Evolutionary conservation across 1,140 invertebrate genomes (phyloP).

Genomic region (Lepidotrigona ventralis): DNA sequence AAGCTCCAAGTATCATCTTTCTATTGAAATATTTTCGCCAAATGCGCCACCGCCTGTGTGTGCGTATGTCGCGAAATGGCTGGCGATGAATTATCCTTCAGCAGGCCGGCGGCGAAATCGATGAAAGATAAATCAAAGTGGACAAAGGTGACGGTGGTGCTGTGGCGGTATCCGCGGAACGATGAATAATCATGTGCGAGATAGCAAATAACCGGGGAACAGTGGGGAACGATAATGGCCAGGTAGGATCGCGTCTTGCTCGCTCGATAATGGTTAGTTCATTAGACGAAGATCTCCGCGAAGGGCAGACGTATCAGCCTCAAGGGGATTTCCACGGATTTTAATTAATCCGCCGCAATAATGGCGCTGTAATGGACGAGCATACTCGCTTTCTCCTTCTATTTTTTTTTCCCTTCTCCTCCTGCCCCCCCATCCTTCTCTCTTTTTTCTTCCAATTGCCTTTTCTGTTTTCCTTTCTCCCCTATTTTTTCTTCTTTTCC

Average conservation of each 20-base stretch:
- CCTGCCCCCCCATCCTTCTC: not conserved
- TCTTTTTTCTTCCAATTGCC: not conserved
- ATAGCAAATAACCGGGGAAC: slow-evolving; percentile 45
- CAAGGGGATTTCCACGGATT: slow-evolving; percentile 35
- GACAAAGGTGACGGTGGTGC: slow-evolving; percentile 31
- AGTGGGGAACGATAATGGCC: slow-evolving; percentile 43
- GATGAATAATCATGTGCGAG: slow-evolving; percentile 57
- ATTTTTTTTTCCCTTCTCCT: not conserved
- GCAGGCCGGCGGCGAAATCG: slow-evolving; percentile 13
- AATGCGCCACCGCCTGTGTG: no score
- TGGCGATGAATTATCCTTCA: not conserved
- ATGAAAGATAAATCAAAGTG: slow-evolving; percentile 52
- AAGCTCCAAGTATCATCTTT: no score
- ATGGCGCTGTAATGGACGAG: slow-evolving; percentile 15
- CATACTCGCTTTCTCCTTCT: not conserved
- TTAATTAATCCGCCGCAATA: slow-evolving; percentile 37
- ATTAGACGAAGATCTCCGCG: slow-evolving; percentile 45
- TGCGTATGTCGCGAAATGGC: not conserved
- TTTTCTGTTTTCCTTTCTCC: not conserved
- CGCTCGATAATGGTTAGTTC: slow-evolving; percentile 52
- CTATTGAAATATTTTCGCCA: no score
- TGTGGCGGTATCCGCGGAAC: slow-evolving; percentile 2
- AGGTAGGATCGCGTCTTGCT: slow-evolving; percentile 28
- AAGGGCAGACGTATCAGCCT: slow-evolving; percentile 15
- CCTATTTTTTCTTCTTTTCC: not conserved